A percentile compares a stretch with the other conserved stretches of the same genome.
These are phyloP conservation scores for Chrysotoxum bicinctum DNA, from an alignment of 2,888 invertebrate species.

Conservation along the genomic window DNA sequence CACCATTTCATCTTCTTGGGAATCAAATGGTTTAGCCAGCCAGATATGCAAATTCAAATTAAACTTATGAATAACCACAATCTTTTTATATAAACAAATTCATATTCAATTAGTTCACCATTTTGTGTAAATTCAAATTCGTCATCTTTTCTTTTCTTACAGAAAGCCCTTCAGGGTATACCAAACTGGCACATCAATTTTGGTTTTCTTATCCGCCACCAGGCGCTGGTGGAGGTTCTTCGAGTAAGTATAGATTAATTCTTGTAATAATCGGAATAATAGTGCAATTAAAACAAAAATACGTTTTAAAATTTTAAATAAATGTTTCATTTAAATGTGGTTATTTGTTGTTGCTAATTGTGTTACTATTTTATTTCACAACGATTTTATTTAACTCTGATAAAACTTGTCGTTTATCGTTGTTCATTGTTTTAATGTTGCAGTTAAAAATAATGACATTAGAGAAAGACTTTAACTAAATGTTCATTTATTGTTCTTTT, in stretches of 20 bases:
- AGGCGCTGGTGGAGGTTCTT: conserved; percentile 86
- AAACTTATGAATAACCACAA: no score
- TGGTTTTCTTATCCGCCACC: conserved; percentile 93
- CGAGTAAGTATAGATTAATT: conserved; percentile 82
- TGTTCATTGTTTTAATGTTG: conserved; percentile 1
- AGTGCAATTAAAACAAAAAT: neutral
- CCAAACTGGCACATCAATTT: conserved; percentile 93
- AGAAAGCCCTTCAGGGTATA: conserved; percentile 81
- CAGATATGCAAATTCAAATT: no score
- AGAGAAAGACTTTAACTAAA: conserved; percentile 19
- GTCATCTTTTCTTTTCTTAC: conserved; percentile 64
- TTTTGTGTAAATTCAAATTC: neutral
- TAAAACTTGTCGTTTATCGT: conserved; percentile 6
- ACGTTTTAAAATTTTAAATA: neutral
- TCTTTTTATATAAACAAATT: neutral
- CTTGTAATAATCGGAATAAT: neutral
- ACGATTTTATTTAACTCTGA: conserved; percentile 5
- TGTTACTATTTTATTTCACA: conserved; percentile 44
- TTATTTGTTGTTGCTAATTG: conserved; percentile 60
- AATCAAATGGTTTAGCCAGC: no score
- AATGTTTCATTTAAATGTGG: conserved; percentile 43
- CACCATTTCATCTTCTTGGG: no score
- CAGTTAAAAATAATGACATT: conserved; percentile 3
- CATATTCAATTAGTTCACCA: neutral
- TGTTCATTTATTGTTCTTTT: neutral